Conservation (phyloP, 2,888 invertebrate genomes). For the Spodoptera exigua region DNA sequence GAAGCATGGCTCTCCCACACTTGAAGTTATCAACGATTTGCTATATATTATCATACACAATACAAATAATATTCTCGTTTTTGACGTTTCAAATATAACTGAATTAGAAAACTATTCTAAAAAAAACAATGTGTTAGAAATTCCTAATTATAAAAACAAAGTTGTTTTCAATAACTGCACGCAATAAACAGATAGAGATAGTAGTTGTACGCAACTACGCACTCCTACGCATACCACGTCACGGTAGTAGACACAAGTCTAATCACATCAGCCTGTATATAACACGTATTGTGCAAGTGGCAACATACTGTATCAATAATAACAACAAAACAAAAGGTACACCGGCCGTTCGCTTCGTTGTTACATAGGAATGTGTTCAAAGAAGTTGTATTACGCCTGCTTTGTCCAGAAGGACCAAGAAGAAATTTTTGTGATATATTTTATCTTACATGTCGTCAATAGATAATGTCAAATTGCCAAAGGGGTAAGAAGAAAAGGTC, state of each 20-base stretch:
- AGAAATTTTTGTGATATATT: too few relatives aligned
- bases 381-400: slow-evolving; percentile 40
- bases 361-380: slow-evolving; percentile 53
- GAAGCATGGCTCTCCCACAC: too few relatives aligned
- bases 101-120: too few relatives aligned
- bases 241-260: slow-evolving; percentile 39
- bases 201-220: slow-evolving; percentile 22
- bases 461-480: too few relatives aligned
- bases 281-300: slow-evolving; percentile 56
- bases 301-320: slow-evolving; percentile 48
- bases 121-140: slow-evolving; percentile 9
- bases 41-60: too few relatives aligned
- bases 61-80: too few relatives aligned
- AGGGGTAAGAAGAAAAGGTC: too few relatives aligned
- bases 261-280: slow-evolving; percentile 34
- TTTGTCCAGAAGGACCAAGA: slow-evolving; percentile 4
- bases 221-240: slow-evolving; percentile 47
- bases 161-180: slow-evolving; percentile 34
- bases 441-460: too few relatives aligned
- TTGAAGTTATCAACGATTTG: too few relatives aligned
- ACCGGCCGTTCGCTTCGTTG: slow-evolving; percentile 40
- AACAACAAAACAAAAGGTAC: slow-evolving; percentile 53
- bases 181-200: slow-evolving; percentile 44
- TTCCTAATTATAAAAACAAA: slow-evolving; percentile 18
- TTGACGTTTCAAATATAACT: too few relatives aligned